Conservation (phyloP, 2,113 vertebrate species). For the Rhea pennata region DNA sequence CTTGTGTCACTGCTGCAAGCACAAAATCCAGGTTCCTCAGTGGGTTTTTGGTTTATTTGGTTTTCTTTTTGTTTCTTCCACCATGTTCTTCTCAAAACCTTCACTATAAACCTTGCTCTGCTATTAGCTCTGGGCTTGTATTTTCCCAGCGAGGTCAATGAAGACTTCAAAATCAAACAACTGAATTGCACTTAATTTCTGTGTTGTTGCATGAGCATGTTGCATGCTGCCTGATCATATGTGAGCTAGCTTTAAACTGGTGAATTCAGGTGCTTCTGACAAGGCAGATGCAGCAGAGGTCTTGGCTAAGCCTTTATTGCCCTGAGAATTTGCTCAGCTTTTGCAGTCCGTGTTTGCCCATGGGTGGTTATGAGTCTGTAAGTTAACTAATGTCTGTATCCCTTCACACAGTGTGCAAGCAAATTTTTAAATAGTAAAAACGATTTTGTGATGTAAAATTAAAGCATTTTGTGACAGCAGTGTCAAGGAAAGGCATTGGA, state of each 20-base stretch:
- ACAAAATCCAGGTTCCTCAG: no score
- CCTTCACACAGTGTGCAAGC: neutral
- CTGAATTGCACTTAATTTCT: neutral
- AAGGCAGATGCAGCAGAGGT: neutral
- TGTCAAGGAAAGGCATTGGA: neutral
- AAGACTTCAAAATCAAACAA: neutral
- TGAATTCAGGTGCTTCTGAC: neutral
- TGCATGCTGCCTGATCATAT: neutral
- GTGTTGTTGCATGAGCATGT: neutral
- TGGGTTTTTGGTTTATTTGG: neutral
- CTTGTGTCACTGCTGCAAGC: neutral
- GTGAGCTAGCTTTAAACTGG: neutral
- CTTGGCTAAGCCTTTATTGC: neutral
- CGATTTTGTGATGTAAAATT: neutral
- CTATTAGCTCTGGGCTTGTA: neutral
- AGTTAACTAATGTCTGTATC: neutral
- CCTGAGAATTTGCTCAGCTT: neutral
- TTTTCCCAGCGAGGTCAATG: neutral
- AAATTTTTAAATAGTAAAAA: neutral
- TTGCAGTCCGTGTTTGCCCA: neutral
- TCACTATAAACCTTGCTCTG: neutral
- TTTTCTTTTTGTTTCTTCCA: neutral
- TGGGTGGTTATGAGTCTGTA: neutral
- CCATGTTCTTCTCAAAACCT: neutral
- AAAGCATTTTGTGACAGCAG: neutral